These are phyloP conservation scores for Halocynthia roretzi DNA, from an alignment of 23 tunicate genomes.

Conservation along the genomic window DNA sequence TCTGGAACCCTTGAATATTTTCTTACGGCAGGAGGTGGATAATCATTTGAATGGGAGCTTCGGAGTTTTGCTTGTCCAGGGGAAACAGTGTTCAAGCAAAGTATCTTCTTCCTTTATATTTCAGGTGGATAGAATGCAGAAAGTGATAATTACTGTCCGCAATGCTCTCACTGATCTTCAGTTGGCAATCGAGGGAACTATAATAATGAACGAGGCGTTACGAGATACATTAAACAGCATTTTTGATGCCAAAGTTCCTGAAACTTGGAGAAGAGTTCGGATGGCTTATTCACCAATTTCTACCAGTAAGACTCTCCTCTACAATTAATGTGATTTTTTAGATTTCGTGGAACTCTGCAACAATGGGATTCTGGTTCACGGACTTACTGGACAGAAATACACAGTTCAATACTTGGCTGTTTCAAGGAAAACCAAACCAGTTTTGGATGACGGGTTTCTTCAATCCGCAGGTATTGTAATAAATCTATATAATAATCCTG, in stretches of 20 bases:
- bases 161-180: conserved; percentile 70
- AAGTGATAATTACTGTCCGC: conserved; percentile 66
- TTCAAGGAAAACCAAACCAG: conserved; percentile 84
- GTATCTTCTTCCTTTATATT: neutral
- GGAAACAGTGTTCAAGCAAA: neutral
- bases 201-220: conserved; percentile 85
- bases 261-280: conserved; percentile 63
- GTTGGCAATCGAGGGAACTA: conserved; percentile 89
- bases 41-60: neutral
- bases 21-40: conserved; percentile 65
- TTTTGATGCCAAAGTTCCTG: conserved; percentile 78
- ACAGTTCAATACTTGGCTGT: conserved; percentile 80
- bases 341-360: conserved; percentile 92
- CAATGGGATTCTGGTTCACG: conserved; percentile 96
- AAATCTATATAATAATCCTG: neutral
- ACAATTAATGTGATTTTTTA: neutral
- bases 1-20: conserved; percentile 71
- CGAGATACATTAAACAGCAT: conserved; percentile 73
- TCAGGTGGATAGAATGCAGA: conserved; percentile 92
- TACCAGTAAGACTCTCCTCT: neutral
- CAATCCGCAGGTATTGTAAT: conserved; percentile 94
- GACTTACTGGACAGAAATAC: conserved; percentile 91
- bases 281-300: neutral
- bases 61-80: neutral
- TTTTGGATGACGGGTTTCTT: conserved; percentile 99